Percentiles rank a stretch among this genome's conserved stretches.
Evolutionary conservation across 1,140 invertebrate genomes (phyloP).

Genomic region (Anastrepha obliqua): DNA sequence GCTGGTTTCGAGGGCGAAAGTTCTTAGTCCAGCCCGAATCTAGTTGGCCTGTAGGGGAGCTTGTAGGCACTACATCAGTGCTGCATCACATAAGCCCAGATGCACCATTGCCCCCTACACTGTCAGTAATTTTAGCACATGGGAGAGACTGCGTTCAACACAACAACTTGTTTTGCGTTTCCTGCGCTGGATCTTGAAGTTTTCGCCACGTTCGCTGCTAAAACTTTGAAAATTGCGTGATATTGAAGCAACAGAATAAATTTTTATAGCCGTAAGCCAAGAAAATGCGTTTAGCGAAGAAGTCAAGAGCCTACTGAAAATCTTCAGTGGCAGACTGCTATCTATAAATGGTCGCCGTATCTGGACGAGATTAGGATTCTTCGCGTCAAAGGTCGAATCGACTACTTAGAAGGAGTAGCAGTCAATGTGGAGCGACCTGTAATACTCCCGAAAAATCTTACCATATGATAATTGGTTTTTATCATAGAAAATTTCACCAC

Average conservation of each 20-base stretch:
- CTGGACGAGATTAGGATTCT: not conserved
- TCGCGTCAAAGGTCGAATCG: not conserved
- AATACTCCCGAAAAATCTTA: not conserved
- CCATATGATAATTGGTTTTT: not conserved
- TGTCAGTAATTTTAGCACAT: not conserved
- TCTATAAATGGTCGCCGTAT: not conserved
- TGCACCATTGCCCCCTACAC: not conserved
- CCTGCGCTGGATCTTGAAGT: not conserved
- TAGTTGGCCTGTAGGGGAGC: not conserved
- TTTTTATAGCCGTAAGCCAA: too few relatives aligned
- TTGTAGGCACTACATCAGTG: too few relatives aligned
- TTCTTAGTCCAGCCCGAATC: not conserved
- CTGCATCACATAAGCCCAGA: not conserved
- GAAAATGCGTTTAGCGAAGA: not conserved
- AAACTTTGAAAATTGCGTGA: not conserved
- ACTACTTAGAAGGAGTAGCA: not conserved
- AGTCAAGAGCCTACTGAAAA: not conserved
- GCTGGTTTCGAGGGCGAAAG: not conserved
- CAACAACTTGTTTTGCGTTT: not conserved
- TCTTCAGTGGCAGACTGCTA: not conserved
- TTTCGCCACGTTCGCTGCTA: not conserved
- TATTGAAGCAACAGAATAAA: not conserved
- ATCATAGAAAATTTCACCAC: not conserved
- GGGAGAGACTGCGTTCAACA: not conserved
- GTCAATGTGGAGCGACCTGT: not conserved